phyloP scores from a whole-genome alignment of 2,113 vertebrate species.

The Podarcis muralis region DNA sequence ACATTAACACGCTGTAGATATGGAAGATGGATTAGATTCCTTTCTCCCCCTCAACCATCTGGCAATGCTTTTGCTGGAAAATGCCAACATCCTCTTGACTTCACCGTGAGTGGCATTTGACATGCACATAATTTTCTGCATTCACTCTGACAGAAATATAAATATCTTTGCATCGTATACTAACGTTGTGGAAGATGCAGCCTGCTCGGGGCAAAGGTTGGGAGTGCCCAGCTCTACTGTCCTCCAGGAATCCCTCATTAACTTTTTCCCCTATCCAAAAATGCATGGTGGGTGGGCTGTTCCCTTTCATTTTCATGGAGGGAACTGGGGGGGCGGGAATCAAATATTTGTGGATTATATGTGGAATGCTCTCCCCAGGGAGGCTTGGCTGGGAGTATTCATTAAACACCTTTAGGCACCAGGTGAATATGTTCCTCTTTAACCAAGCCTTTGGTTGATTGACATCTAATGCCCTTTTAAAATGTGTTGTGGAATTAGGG shows the following conservation, averaged over 20 bases:
- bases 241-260: background rate
- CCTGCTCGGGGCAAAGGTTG: background rate
- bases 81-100: background rate
- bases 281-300: background rate
- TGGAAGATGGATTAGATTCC: constrained; percentile 23
- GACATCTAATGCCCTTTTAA: too few species aligned
- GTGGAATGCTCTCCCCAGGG: too few species aligned
- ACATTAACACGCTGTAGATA: constrained; percentile 24
- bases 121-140: background rate
- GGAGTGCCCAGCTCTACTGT: too few species aligned
- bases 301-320: background rate
- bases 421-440: too few species aligned
- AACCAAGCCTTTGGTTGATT: too few species aligned
- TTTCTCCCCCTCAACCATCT: constrained; percentile 19
- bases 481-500: too few species aligned
- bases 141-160: background rate
- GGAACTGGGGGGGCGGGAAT: too few species aligned
- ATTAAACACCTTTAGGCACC: too few species aligned
- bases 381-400: too few species aligned
- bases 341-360: too few species aligned
- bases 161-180: background rate
- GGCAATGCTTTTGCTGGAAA: background rate
- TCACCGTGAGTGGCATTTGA: background rate
- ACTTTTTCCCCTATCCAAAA: background rate
- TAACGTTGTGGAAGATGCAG: background rate